These are phyloP conservation scores for Schizaphis graminum DNA, from an alignment of 2,888 invertebrate species.

Conservation along the genomic window DNA sequence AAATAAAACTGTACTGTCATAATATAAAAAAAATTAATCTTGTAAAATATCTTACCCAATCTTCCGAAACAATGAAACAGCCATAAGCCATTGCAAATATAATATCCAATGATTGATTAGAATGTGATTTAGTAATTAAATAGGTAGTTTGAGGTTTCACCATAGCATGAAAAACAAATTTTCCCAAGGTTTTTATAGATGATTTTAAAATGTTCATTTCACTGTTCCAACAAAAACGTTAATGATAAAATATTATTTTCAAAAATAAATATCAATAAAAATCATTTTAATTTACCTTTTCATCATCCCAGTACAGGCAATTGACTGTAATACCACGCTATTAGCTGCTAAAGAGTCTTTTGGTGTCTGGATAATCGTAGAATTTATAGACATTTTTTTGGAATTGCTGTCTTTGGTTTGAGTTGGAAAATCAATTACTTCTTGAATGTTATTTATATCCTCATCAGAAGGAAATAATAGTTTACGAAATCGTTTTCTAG, in stretches of 20 bases:
- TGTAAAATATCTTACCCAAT: slow-evolving; percentile 76
- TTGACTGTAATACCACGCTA: neutral
- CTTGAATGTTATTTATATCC: neutral
- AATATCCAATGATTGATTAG: slow-evolving; percentile 82
- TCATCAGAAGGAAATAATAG: slow-evolving; percentile 26
- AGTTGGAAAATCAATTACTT: neutral
- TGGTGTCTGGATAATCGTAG: neutral
- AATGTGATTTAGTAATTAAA: slow-evolving; percentile 77
- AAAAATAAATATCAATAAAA: neutral
- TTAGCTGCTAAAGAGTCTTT: neutral
- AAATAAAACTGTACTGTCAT: neutral
- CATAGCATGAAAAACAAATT: slow-evolving; percentile 75
- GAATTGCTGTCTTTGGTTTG: neutral
- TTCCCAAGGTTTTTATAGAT: slow-evolving; percentile 75
- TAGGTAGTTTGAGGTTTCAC: slow-evolving; percentile 83
- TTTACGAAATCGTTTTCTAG: slow-evolving; percentile 35
- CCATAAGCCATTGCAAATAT: slow-evolving; percentile 82
- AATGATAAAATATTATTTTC: neutral
- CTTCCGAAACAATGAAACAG: slow-evolving; percentile 79
- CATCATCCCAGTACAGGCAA: slow-evolving; percentile 36
- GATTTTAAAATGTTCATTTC: slow-evolving; percentile 71
- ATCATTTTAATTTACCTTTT: slow-evolving; percentile 23
- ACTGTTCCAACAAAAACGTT: slow-evolving; percentile 68
- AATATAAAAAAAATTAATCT: neutral
- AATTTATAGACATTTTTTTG: neutral